Conservation (phyloP, 2,113 vertebrate genomes). For the Chascanopsetta lugubris region DNA sequence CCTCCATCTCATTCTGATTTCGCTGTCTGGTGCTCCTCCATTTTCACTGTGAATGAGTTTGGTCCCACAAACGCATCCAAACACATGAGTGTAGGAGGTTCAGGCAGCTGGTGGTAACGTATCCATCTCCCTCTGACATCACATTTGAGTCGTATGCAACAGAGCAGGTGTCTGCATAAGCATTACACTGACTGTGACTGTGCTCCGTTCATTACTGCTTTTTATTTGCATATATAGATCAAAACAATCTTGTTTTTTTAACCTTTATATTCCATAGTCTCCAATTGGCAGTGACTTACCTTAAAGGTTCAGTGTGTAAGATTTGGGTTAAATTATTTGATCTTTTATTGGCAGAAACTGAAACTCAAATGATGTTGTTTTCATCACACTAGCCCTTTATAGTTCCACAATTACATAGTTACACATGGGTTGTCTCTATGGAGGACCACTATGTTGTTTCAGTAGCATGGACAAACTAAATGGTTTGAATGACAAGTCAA, state of each 20-base stretch:
- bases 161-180: slow-evolving; percentile 33
- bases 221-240: background rate
- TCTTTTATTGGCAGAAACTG: no score
- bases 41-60: slow-evolving; percentile 62
- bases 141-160: slow-evolving; percentile 67
- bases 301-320: no score
- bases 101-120: slow-evolving; percentile 68
- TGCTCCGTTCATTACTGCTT: background rate
- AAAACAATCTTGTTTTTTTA: background rate
- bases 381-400: no score
- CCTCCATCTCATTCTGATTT: slow-evolving; percentile 61
- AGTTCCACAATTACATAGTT: no score
- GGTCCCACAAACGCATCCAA: slow-evolving; percentile 51
- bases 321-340: no score
- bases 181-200: slow-evolving; percentile 21
- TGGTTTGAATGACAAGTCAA: no score
- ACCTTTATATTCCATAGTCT: background rate
- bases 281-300: background rate
- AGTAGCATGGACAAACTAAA: no score
- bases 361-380: no score
- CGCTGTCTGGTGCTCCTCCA: slow-evolving; percentile 58
- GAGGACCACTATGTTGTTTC: no score
- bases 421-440: no score
- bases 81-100: slow-evolving; percentile 61
- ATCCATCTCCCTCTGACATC: slow-evolving; percentile 56